These are phyloP conservation scores for Hoplias malabaricus DNA, from an alignment of 2,113 vertebrate species.

Conservation along the genomic window DNA sequence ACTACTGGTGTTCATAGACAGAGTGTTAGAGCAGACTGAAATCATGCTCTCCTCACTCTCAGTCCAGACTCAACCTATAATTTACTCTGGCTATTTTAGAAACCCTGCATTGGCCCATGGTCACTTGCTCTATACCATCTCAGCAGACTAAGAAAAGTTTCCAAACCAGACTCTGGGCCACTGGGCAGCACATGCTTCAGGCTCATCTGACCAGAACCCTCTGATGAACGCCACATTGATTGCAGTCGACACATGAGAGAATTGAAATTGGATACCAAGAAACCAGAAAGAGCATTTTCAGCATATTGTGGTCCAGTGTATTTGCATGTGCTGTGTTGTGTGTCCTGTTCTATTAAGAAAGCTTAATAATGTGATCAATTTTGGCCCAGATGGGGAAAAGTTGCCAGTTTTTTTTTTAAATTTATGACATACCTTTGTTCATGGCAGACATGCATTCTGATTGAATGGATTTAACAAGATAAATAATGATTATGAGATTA, in stretches of 20 bases:
- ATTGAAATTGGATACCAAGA: slow-evolving; percentile 52
- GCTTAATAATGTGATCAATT: slow-evolving; percentile 13
- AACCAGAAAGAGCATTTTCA: slow-evolving; percentile 53
- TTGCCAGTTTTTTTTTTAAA: too few species aligned
- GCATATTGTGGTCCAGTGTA: slow-evolving; percentile 23
- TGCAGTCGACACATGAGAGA: slow-evolving; percentile 50
- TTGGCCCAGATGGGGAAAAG: not conserved
- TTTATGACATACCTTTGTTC: not conserved
- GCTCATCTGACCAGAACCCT: slow-evolving; percentile 57
- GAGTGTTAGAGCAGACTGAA: slow-evolving; percentile 33
- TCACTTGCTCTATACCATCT: slow-evolving; percentile 65
- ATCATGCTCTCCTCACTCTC: slow-evolving; percentile 55
- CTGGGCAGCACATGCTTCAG: slow-evolving; percentile 59
- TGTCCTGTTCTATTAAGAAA: too few species aligned
- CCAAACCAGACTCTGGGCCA: slow-evolving; percentile 63
- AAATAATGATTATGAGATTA: too few species aligned
- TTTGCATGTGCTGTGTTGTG: slow-evolving; percentile 45
- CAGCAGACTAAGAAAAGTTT: slow-evolving; percentile 60
- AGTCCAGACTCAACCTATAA: slow-evolving; percentile 67
- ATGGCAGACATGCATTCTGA: not conserved
- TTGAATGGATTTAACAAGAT: not conserved
- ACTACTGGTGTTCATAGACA: slow-evolving; percentile 57
- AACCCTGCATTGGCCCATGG: slow-evolving; percentile 62
- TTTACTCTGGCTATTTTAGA: slow-evolving; percentile 72
- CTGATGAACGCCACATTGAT: slow-evolving; percentile 45